Base-by-base conservation (phyloP, 2,888 invertebrate species). In the Plagodis dolabraria region DNA sequence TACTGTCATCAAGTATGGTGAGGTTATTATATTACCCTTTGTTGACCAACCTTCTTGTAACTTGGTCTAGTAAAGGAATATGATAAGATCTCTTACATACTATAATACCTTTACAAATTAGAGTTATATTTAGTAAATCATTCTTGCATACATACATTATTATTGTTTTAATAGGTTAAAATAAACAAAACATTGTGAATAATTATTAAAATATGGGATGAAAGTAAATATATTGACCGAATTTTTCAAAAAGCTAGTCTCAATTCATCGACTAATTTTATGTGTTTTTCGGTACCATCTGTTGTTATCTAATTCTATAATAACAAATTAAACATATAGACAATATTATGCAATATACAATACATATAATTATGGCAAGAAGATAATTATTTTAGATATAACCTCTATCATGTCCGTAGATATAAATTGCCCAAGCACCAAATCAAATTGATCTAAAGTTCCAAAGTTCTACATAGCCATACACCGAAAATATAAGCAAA, bases 161-260 rank as follows among this genome's bases (percentile, higher is more conserved):
- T 44, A 53, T 35, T 60, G 44, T 7, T 36, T 45, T 53, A 51
- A 22, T 53, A 10, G n/a, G 34, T 53, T 34, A 38, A 46, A 38
- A 46, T 46, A 36, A 22, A 33, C 40, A 40, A 10, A 10, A 40
- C 36, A 5, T 36, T 36, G 35, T 22, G 38, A 36, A 33, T 1
- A 42, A 10, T 2, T n/a, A 7, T 42, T 42, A n/a, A 42, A n/a
- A n/a, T n/a, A 47, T 35, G 5, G 11, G 22, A 22, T 22, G 22
- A 4, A 60, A 63, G 60, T 62, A 57, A 6, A 53, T 53, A 47
- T 40, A 45, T 34, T 53, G 83, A 87, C 89, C 89, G 85, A 79
- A 75, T 75, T 67, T 72, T 75, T 80, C 75, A 88, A 90, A 89
- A 85, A 85, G 91, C 92, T 92, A 92, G 92, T 92, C 92, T 92